A percentile compares a stretch with the other conserved stretches of the same genome.
These are phyloP conservation scores for Callipepla californica DNA, from an alignment of 2,113 vertebrate species.

Conservation along the genomic window DNA sequence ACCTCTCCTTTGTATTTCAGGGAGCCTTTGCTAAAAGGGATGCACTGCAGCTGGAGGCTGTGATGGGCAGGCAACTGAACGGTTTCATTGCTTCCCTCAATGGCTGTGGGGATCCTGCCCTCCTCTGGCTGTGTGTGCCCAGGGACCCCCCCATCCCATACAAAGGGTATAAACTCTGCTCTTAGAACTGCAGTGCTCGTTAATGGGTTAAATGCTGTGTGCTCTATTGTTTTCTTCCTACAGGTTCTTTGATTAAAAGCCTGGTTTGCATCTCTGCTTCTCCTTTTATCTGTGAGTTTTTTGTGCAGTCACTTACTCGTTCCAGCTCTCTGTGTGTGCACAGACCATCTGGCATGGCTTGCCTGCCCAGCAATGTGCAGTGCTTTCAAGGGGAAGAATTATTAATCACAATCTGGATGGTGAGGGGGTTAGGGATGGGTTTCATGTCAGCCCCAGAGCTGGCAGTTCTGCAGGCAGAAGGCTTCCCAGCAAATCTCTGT, in stretches of 20 bases:
- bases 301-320: neutral
- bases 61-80: accelerated
- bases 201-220: neutral
- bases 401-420: slow-evolving; percentile 58
- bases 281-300: slow-evolving; percentile 53
- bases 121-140: accelerated
- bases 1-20: neutral
- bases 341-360: slow-evolving; percentile 48
- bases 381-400: slow-evolving; percentile 40
- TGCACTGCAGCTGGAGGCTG: neutral
- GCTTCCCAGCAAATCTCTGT: neutral
- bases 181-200: neutral
- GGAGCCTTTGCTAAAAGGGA: neutral
- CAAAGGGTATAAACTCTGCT: neutral
- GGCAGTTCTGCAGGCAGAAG: neutral
- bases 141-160: accelerated
- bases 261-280: slow-evolving; percentile 21
- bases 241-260: slow-evolving; percentile 35
- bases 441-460: neutral
- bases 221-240: neutral
- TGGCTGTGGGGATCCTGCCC: neutral
- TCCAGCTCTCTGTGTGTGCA: slow-evolving; percentile 54
- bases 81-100: neutral
- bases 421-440: neutral
- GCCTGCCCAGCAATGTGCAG: neutral